phyloP scores from a whole-genome alignment of 2,888 invertebrate genomes.

The Scrobipalpa costella region DNA sequence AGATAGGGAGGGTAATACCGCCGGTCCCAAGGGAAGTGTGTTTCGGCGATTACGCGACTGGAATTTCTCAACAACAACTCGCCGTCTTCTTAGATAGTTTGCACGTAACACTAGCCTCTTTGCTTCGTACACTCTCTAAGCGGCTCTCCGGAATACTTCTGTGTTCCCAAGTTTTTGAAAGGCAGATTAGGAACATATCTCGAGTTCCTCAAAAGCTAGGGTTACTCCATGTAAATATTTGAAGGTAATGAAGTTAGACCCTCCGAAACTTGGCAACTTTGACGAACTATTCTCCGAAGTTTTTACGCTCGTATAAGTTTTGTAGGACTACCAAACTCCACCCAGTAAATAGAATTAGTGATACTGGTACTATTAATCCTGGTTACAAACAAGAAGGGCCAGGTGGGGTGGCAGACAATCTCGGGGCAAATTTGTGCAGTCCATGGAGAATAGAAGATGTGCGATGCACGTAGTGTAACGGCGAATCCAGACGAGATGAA shows the following conservation, averaged over 20 bases:
- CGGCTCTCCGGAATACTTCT: constrained; percentile 67
- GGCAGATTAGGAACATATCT: constrained; percentile 75
- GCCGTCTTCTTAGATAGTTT: constrained; percentile 74
- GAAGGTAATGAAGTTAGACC: constrained; percentile 57
- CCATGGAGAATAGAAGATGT: constrained; percentile 45
- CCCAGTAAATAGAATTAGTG: constrained; percentile 60
- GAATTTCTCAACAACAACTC: constrained; percentile 70
- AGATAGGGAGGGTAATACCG: constrained; percentile 73
- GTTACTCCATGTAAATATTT: constrained; percentile 61
- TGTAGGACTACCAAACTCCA: constrained; percentile 45
- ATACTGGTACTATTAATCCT: constrained; percentile 56
- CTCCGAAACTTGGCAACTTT: constrained; percentile 25
- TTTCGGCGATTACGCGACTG: constrained; percentile 79
- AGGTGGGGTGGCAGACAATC: constrained; percentile 50
- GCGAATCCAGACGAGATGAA: constrained; percentile 35
- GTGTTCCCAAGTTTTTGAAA: constrained; percentile 77
- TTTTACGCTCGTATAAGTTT: constrained; percentile 38
- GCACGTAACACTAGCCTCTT: constrained; percentile 74
- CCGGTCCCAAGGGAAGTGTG: constrained; percentile 67
- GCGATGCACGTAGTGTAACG: constrained; percentile 33
- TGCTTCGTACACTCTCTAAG: constrained; percentile 72
- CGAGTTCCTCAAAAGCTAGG: constrained; percentile 52
- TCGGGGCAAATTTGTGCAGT: constrained; percentile 54
- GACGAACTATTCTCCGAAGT: constrained; percentile 28
- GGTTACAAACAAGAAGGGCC: constrained; percentile 58